Evolutionary conservation across 2,113 vertebrate species (phyloP).

Genomic region (Pithys albifrons): DNA sequence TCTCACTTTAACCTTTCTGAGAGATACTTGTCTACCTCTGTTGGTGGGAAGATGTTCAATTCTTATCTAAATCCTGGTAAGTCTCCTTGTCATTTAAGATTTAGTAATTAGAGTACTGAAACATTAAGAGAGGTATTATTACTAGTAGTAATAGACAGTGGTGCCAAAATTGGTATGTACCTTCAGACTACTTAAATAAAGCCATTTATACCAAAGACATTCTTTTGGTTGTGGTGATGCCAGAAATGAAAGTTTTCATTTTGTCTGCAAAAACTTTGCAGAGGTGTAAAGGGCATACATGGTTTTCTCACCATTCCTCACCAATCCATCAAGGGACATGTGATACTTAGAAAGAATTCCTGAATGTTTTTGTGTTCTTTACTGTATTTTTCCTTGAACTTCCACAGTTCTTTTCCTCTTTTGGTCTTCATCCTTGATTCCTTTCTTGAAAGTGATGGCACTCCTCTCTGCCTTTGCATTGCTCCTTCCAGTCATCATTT

Average conservation of each 20-base stretch:
- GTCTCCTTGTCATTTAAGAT: neutral
- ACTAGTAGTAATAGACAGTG: rapidly evolving
- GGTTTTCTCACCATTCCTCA: neutral
- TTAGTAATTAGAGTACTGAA: neutral
- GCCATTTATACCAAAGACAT: neutral
- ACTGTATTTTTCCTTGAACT: neutral
- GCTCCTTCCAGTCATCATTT: neutral
- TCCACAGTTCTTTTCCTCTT: neutral
- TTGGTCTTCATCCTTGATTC: neutral
- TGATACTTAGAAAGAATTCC: neutral
- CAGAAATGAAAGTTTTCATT: neutral
- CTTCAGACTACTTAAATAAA: neutral
- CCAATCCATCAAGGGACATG: neutral
- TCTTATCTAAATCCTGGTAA: neutral
- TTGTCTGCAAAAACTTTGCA: neutral
- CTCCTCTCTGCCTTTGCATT: neutral
- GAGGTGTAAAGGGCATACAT: neutral
- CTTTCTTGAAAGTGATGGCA: neutral
- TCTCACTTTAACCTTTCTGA: neutral
- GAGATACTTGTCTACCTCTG: neutral
- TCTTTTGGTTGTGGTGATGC: neutral
- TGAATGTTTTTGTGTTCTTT: neutral
- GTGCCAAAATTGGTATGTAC: neutral
- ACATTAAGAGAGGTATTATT: neutral
- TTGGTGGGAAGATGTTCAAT: neutral